These are phyloP conservation scores for Solen grandis DNA, from an alignment of 1,140 invertebrate species.

Conservation along the genomic window DNA sequence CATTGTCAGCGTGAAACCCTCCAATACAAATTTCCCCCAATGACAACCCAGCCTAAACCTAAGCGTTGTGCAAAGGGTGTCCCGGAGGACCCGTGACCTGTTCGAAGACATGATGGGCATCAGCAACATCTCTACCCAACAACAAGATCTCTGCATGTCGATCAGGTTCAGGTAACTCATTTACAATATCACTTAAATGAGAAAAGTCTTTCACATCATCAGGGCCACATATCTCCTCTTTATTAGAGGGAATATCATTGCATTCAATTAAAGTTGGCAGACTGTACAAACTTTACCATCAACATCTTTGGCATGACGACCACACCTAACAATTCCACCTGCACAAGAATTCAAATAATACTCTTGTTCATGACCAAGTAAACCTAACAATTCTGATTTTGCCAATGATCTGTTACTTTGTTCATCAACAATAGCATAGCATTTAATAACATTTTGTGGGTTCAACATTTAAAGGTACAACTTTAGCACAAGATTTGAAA, in stretches of 20 bases:
- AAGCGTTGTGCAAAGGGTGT: constrained; percentile 55
- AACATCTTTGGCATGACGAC: background rate
- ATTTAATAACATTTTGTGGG: constrained; percentile 18
- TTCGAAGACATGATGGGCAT: constrained; percentile 55
- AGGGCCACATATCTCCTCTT: constrained; percentile 34
- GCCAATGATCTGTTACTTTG: constrained; percentile 57
- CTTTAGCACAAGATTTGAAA: constrained; percentile 51
- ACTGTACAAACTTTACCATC: background rate
- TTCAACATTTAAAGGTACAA: constrained; percentile 20
- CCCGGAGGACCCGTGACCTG: constrained; percentile 43
- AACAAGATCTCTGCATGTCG: constrained; percentile 18
- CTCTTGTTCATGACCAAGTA: background rate
- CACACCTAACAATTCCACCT: background rate
- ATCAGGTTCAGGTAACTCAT: constrained; percentile 14
- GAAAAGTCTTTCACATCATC: constrained; percentile 5
- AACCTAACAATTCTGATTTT: constrained; percentile 40
- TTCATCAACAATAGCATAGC: constrained; percentile 62
- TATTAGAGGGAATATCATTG: constrained; percentile 42
- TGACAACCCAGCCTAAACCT: constrained; percentile 56
- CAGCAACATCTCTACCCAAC: constrained; percentile 53
- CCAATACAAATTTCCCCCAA: constrained; percentile 58
- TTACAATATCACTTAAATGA: constrained; percentile 2
- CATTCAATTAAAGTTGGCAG: constrained; percentile 48
- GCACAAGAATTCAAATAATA: constrained; percentile 17
- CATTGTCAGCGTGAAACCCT: constrained; percentile 9